Percentiles rank a stretch among this genome's conserved stretches.
These are phyloP conservation scores for Galagoides demidoff DNA, from an alignment of 2,797 vertebrate genomes.

Conservation along the genomic window DNA sequence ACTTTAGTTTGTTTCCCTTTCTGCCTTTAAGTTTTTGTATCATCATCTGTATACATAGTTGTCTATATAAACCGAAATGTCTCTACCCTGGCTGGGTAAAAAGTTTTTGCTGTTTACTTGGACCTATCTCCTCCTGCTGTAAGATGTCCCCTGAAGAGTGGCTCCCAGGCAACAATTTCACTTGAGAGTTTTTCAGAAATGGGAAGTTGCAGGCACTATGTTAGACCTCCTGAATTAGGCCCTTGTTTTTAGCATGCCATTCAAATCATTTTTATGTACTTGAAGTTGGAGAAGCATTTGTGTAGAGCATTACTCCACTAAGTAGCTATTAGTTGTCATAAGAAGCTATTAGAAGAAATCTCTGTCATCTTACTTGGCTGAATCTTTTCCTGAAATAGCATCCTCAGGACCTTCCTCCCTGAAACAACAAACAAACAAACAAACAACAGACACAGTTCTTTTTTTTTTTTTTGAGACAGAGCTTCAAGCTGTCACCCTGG, in stretches of 20 bases:
- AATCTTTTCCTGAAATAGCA: background rate
- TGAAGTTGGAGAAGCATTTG: background rate
- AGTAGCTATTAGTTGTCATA: background rate
- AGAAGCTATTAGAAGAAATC: too few species aligned
- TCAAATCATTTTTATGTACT: background rate
- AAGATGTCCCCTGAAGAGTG: background rate
- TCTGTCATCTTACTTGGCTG: background rate
- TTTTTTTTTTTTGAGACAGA: too few species aligned
- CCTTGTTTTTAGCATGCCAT: background rate
- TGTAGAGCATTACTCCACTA: background rate
- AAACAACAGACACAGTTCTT: background rate
- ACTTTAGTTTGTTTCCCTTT: background rate
- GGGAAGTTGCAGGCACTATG: background rate
- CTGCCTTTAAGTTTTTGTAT: background rate
- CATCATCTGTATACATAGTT: background rate
- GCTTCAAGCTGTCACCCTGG: too few species aligned
- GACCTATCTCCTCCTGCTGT: background rate
- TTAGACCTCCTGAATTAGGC: background rate
- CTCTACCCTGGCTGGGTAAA: background rate
- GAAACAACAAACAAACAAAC: background rate
- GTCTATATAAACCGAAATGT: background rate
- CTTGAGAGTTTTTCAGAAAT: conserved; percentile 20
- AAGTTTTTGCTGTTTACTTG: background rate
- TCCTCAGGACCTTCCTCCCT: background rate
- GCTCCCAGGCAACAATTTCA: background rate